phyloP scores from a whole-genome alignment of 2,113 vertebrate species.

The Apteryx mantelli region DNA sequence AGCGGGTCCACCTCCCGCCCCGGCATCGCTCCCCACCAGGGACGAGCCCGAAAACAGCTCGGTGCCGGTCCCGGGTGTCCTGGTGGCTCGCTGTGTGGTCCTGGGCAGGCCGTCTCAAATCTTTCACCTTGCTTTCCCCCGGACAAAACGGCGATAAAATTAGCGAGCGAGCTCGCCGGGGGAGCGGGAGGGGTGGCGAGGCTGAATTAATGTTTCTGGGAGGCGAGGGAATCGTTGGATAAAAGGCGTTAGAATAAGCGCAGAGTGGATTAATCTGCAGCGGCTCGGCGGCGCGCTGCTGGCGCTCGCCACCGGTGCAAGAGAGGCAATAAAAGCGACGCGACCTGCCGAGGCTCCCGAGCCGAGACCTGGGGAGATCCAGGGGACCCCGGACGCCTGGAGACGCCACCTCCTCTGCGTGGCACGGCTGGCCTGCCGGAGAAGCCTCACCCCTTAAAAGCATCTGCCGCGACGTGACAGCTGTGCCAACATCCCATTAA shows the following conservation, averaged over 20 bases:
- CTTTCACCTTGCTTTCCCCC: neutral
- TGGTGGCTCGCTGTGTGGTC: neutral
- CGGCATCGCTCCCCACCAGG: accelerated
- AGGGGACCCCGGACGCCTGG: neutral
- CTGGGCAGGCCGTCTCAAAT: neutral
- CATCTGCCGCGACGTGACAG: neutral
- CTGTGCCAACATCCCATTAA: accelerated
- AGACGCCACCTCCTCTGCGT: neutral
- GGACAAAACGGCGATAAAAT: neutral
- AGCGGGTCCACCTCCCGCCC: neutral
- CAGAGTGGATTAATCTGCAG: slow-evolving; percentile 11
- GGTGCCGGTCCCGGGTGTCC: accelerated
- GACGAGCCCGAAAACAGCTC: neutral
- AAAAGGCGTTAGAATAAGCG: neutral
- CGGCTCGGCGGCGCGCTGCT: neutral
- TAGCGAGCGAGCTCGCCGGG: neutral
- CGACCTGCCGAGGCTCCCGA: neutral
- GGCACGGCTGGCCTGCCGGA: neutral
- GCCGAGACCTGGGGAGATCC: too few species aligned
- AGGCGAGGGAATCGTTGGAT: neutral
- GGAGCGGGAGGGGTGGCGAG: neutral
- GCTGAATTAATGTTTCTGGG: slow-evolving; percentile 38
- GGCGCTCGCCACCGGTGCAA: neutral
- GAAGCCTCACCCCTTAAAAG: neutral
- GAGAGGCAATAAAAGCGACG: neutral